Conservation (phyloP, 1,140 invertebrate species). For the Mizuhopecten yessoensis region DNA sequence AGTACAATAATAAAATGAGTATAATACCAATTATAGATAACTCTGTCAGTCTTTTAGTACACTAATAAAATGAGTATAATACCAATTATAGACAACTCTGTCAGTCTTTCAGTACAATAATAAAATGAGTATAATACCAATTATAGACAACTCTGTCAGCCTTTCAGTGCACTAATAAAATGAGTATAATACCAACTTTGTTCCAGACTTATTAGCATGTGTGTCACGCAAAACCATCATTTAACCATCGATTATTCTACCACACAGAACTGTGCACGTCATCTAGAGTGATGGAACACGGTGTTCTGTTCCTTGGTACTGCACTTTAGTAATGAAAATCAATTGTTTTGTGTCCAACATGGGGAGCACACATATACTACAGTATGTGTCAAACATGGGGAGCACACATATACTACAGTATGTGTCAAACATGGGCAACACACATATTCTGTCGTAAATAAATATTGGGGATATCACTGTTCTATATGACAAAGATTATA, state of each 20-base stretch:
- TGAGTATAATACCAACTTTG: not conserved
- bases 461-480: no score
- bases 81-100: no score
- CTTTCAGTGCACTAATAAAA: not conserved
- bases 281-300: not conserved
- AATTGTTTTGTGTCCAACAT: not conserved
- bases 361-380: not conserved
- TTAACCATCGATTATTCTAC: not conserved
- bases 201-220: not conserved
- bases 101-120: no score
- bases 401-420: not conserved
- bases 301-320: not conserved
- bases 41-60: no score
- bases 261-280: not conserved
- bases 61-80: no score
- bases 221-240: conserved; percentile 20
- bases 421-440: not conserved
- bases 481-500: no score
- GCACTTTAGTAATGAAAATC: not conserved
- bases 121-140: no score
- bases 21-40: no score
- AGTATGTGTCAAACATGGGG: not conserved
- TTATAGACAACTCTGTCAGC: no score
- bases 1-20: no score
- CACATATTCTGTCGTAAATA: not conserved